These are phyloP conservation scores for Pipra filicauda DNA, from an alignment of 2,113 vertebrate genomes.

Conservation along the genomic window DNA sequence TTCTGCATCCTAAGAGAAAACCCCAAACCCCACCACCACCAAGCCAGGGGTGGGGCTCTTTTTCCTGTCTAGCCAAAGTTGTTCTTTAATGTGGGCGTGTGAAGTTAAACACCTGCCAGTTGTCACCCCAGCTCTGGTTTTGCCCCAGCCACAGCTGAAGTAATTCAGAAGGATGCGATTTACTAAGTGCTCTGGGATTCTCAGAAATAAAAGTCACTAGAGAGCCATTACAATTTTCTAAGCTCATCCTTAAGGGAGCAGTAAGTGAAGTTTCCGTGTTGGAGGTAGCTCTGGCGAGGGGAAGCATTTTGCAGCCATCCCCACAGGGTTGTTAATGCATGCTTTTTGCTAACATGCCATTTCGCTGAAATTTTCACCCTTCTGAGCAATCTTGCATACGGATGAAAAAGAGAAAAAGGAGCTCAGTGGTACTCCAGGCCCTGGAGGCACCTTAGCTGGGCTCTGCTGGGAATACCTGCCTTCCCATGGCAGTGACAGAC, in stretches of 20 bases:
- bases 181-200: background rate
- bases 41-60: background rate
- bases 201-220: background rate
- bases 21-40: fast-evolving
- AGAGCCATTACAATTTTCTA: background rate
- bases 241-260: background rate
- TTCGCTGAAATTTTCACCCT: constrained; percentile 42
- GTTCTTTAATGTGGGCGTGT: background rate
- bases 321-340: background rate
- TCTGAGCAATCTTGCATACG: background rate
- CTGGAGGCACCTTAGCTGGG: background rate
- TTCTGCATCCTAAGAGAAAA: background rate
- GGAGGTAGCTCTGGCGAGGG: background rate
- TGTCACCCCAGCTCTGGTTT: background rate
- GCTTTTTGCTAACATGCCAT: constrained; percentile 13
- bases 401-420: background rate
- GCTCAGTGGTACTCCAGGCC: background rate
- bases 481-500: background rate
- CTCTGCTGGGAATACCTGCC: background rate
- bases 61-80: background rate
- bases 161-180: background rate
- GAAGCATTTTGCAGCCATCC: constrained; percentile 37
- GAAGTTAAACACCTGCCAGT: background rate
- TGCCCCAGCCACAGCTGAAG: background rate
- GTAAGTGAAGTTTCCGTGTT: background rate